Evolutionary conservation across 2,888 invertebrate genomes (phyloP).

Genomic region (Amiota minor): DNA sequence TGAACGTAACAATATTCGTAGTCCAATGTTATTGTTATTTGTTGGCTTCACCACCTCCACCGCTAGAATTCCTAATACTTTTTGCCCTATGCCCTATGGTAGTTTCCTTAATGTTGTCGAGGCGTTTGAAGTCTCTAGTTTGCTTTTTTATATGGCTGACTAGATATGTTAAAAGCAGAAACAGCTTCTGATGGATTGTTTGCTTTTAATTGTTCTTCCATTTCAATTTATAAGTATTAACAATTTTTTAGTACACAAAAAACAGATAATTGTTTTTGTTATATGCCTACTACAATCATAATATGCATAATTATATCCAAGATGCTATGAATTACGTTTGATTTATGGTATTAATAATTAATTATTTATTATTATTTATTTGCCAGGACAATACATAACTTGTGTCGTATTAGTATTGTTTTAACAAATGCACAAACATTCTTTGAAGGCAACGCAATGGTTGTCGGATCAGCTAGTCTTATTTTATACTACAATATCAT

Average conservation of each 20-base stretch:
- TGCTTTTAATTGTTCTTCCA: constrained; percentile 63
- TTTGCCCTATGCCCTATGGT: constrained; percentile 41
- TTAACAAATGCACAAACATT: too few relatives aligned
- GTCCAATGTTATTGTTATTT: constrained; percentile 38
- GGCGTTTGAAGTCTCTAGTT: constrained; percentile 73
- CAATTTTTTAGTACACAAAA: constrained; percentile 42
- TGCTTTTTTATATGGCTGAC: constrained; percentile 71
- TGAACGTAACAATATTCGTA: constrained; percentile 72
- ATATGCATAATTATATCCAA: too few relatives aligned
- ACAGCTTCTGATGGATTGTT: constrained; percentile 29
- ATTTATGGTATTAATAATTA: too few relatives aligned
- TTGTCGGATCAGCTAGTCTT: too few relatives aligned
- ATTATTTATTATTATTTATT: too few relatives aligned
- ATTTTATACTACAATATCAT: too few relatives aligned
- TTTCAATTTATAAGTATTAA: constrained; percentile 43
- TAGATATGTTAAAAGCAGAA: neutral
- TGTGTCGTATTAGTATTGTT: too few relatives aligned
- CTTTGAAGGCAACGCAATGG: too few relatives aligned
- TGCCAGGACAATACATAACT: too few relatives aligned
- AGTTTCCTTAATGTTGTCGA: constrained; percentile 56
- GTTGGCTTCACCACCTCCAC: constrained; percentile 44
- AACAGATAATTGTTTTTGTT: constrained; percentile 28
- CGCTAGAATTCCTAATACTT: constrained; percentile 46
- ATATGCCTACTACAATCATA: too few relatives aligned
- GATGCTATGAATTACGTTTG: too few relatives aligned